phyloP scores from a whole-genome alignment of 2,113 vertebrate species.

The Mesocricetus auratus region DNA sequence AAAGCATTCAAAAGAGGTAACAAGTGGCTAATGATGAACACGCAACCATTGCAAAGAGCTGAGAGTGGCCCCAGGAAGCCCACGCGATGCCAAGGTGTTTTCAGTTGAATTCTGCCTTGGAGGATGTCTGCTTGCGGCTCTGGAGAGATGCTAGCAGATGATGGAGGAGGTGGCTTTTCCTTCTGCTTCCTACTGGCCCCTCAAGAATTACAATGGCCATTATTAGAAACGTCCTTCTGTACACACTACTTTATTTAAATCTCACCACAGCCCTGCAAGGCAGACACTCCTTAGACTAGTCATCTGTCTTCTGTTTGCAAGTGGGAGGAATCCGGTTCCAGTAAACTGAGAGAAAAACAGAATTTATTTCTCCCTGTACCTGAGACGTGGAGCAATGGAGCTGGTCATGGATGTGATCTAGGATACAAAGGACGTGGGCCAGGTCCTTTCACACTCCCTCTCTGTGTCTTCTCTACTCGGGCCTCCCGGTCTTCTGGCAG shows the following conservation, averaged over 20 bases:
- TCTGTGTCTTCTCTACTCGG: not conserved
- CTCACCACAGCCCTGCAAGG: not conserved
- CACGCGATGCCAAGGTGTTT: not conserved
- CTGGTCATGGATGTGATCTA: not conserved
- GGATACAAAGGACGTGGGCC: not conserved
- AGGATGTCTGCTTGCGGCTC: not conserved
- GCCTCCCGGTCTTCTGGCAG: not conserved
- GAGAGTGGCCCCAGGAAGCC: not conserved
- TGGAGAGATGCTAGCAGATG: not conserved
- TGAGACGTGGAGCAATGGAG: not conserved
- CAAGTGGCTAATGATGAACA: not conserved
- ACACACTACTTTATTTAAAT: conserved; percentile 24
- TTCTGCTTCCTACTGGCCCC: not conserved
- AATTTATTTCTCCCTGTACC: not conserved
- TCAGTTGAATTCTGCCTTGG: conserved; percentile 32
- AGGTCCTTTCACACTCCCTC: not conserved
- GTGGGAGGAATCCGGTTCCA: conserved; percentile 5
- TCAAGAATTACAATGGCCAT: conserved; percentile 9
- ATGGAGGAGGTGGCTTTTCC: not conserved
- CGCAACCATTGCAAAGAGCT: not conserved
- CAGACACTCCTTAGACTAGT: not conserved
- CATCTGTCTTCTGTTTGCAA: conserved; percentile 28
- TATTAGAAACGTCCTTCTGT: not conserved
- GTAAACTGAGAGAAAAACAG: not conserved
- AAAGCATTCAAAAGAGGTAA: not conserved